Conservation (phyloP, 2,888 invertebrate species). For the Rutpela maculata region DNA sequence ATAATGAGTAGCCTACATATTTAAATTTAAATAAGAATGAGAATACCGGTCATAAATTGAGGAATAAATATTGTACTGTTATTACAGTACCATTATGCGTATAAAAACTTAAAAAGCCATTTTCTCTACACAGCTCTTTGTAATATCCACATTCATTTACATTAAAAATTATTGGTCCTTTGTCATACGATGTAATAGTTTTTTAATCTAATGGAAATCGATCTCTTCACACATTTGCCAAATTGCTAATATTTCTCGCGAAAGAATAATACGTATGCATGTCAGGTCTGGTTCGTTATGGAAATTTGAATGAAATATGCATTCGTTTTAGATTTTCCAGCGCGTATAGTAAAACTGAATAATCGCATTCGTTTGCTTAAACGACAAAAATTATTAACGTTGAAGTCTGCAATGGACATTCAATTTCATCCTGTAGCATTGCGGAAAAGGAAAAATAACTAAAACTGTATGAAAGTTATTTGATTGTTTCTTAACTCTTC, state of each 20-base stretch:
- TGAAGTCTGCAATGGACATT: slow-evolving; percentile 6
- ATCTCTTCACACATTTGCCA: slow-evolving; percentile 46
- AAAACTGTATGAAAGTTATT: too few relatives aligned
- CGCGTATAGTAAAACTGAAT: slow-evolving; percentile 38
- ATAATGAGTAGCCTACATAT: too few relatives aligned
- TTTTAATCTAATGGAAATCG: slow-evolving; percentile 35
- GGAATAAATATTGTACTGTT: too few relatives aligned
- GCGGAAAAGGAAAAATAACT: not conserved
- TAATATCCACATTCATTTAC: not conserved
- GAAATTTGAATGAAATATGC: slow-evolving; percentile 63
- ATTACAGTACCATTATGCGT: not conserved
- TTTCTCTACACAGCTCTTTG: not conserved
- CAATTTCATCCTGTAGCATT: slow-evolving; percentile 4
- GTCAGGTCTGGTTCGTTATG: slow-evolving; percentile 62
- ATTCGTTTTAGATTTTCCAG: slow-evolving; percentile 60
- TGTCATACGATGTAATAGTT: slow-evolving; percentile 22
- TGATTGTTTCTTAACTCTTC: too few relatives aligned
- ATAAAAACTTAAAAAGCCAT: not conserved
- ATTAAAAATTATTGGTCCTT: slow-evolving; percentile 1
- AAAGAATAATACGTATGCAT: slow-evolving; percentile 59
- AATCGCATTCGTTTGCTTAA: slow-evolving; percentile 27
- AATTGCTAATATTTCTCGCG: slow-evolving; percentile 52
- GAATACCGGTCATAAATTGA: too few relatives aligned
- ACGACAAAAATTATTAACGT: slow-evolving; percentile 3
- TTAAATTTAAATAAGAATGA: too few relatives aligned